Base-by-base conservation (phyloP, 2,113 vertebrate genomes). In the Vombatus ursinus region DNA sequence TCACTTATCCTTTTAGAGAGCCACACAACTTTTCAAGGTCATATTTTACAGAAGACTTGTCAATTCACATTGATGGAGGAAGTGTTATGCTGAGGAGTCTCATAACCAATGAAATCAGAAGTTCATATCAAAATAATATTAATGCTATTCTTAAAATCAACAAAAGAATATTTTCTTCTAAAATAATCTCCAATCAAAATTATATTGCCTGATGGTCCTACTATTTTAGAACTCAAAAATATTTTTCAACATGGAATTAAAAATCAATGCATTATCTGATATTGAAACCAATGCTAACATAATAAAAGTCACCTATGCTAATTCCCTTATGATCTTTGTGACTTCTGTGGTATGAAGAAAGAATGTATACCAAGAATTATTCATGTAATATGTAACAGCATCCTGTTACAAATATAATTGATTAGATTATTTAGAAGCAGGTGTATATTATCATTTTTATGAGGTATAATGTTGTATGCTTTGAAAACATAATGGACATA, bases 401-500 rank as follows among this genome's bases (percentile, higher is more conserved):
- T 44, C 68, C 68, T 84, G 68, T 22, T 84, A 84, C 7, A 77
- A 91, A n/a, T 95, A 0, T 94, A 97, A 84, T 8, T 84, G n/a
- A 44, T 84, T 19, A 94, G 95, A 96, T 97, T 94, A 96, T 91
- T 50, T 52, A 77, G 44, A 93, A 95, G 84, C 92, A 91, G 96
- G 49, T 91, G 68, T 94, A 47, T 91, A 95, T 95, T 97, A 92
- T 96, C 90, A 96, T 92, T 95, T 61, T 94, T 1, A 0, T 94
- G 93, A 95, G 51, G 94, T 96, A 95, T 50, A 95, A 3, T n/a
- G 61, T 95, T 96, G 92, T 89, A 92, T 96, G 95, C 95, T 96
- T 97, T 91, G 94, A n/a, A 96, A 95, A 95, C 93, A 93, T 95
- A 95, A 93, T 91, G 89, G 90, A 96, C 98, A 96, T 91, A 31